These are phyloP conservation scores for Psittacula echo DNA, from an alignment of 2,797 vertebrate genomes.

Conservation along the genomic window DNA sequence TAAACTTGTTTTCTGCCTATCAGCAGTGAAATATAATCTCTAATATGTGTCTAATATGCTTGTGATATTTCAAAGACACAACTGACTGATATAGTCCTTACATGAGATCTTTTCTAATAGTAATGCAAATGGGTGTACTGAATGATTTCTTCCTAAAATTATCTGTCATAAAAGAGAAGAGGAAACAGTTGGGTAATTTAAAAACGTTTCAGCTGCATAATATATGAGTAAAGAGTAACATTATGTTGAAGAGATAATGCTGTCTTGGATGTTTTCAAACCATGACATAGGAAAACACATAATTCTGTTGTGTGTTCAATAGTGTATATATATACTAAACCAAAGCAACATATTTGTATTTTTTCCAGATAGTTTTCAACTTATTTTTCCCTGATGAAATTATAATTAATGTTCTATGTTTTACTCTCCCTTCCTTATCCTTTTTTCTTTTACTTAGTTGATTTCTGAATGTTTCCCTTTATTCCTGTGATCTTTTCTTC, in stretches of 20 bases:
- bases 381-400: conserved; percentile 56
- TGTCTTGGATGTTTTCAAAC: neutral
- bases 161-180: neutral
- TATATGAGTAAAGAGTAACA: neutral
- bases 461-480: conserved; percentile 84
- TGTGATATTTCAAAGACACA: neutral
- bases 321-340: neutral
- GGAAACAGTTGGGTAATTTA: neutral
- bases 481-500: conserved; percentile 83
- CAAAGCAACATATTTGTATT: conserved; percentile 28
- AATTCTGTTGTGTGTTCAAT: neutral
- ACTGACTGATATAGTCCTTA: neutral
- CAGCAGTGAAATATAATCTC: neutral
- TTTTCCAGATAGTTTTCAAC: conserved; percentile 51
- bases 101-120: neutral
- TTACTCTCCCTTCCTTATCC: conserved; percentile 66
- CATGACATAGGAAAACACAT: neutral
- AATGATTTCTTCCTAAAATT: neutral
- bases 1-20: neutral
- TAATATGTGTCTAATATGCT: neutral
- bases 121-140: neutral
- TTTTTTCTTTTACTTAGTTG: conserved; percentile 72
- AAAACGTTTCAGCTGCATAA: neutral
- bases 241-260: neutral
- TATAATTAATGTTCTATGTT: conserved; percentile 74